phyloP scores from a whole-genome alignment of 2,113 vertebrate species.

The Nothocercus julius region DNA sequence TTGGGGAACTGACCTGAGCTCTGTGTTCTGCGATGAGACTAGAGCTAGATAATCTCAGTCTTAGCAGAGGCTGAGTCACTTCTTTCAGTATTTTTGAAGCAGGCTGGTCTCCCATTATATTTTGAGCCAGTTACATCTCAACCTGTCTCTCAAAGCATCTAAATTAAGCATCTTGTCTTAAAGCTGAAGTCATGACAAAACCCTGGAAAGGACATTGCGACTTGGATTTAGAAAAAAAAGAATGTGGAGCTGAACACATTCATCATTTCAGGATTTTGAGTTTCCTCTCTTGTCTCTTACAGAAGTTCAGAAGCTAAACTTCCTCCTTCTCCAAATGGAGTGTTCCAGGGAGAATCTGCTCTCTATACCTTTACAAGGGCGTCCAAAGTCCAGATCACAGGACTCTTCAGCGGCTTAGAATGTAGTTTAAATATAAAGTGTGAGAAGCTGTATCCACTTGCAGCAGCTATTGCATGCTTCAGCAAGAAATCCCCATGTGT shows the following conservation, averaged over 20 bases:
- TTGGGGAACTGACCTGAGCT: neutral
- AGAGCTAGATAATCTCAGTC: neutral
- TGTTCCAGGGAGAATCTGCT: neutral
- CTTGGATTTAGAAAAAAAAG: neutral
- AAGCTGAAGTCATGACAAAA: neutral
- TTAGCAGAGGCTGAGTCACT: neutral
- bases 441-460: neutral
- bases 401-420: neutral
- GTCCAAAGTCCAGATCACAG: neutral
- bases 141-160: neutral
- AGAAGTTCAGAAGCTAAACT: neutral
- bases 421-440: neutral
- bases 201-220: neutral
- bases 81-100: neutral
- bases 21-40: neutral
- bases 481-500: neutral
- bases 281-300: neutral
- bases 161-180: neutral
- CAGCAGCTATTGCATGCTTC: neutral
- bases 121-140: neutral
- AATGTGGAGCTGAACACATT: neutral
- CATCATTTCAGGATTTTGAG: neutral
- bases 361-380: neutral
- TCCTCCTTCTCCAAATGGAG: neutral
- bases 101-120: neutral